phyloP scores from a whole-genome alignment of 2,888 invertebrate species.

The Oconnorella tubifera region DNA sequence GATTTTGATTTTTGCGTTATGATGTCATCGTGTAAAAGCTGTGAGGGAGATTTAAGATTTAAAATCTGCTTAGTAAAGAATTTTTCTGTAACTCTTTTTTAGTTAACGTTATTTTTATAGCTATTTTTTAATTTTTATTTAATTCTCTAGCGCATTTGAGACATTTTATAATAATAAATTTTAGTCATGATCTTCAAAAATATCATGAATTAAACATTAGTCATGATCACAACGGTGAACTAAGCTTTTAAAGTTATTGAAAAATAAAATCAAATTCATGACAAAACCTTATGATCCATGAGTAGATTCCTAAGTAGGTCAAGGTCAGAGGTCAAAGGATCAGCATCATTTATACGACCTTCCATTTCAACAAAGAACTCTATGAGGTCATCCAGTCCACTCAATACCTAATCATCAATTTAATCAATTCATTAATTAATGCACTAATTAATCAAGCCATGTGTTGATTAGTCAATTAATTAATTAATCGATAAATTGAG shows the following conservation, averaged over 20 bases:
- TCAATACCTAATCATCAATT: slow-evolving; percentile 68
- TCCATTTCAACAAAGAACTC: slow-evolving; percentile 96
- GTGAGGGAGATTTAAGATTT: slow-evolving; percentile 17
- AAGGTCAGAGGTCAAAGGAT: slow-evolving; percentile 82
- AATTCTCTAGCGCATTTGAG: too few relatives aligned
- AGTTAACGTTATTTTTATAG: too few relatives aligned
- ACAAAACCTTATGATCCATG: slow-evolving; percentile 83
- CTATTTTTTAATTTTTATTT: too few relatives aligned
- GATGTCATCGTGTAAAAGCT: slow-evolving; percentile 88
- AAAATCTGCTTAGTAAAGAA: not conserved
- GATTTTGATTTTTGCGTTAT: slow-evolving; percentile 87
- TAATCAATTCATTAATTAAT: slow-evolving; percentile 4
- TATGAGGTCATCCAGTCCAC: slow-evolving; percentile 88
- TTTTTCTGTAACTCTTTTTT: not conserved
- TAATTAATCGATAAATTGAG: not conserved
- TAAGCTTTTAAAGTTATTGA: too few relatives aligned
- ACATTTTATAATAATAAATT: too few relatives aligned
- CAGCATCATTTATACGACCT: slow-evolving; percentile 76
- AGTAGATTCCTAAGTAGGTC: slow-evolving; percentile 80
- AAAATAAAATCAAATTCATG: too few relatives aligned
- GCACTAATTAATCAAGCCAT: not conserved
- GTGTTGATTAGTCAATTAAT: not conserved
- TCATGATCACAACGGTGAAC: too few relatives aligned
- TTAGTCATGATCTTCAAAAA: too few relatives aligned
- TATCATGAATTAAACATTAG: too few relatives aligned